phyloP scores from a whole-genome alignment of 1,140 invertebrate species.

The Penaeus japonicus region DNA sequence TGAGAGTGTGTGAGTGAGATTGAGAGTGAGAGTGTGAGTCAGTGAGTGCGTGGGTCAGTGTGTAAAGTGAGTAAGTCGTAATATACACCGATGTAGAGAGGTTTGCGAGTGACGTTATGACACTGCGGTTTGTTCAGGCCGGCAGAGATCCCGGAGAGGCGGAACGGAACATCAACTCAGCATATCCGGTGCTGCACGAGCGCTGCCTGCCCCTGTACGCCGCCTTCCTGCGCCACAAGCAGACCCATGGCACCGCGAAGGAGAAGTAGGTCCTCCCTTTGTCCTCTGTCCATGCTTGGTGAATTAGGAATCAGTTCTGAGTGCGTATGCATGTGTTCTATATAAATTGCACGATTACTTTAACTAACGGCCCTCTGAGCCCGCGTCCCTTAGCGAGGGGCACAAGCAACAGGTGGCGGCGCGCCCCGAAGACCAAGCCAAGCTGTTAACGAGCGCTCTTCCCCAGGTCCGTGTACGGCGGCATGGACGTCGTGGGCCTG shows the following conservation, averaged over 20 bases:
- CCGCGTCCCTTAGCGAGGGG: too few species aligned
- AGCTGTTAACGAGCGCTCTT: background rate
- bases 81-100: too few species aligned
- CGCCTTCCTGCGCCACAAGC: conserved; percentile 64
- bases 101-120: too few species aligned
- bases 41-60: too few species aligned
- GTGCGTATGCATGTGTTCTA: too few species aligned
- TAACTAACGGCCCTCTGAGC: conserved; percentile 62
- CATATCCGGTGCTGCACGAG: conserved; percentile 67
- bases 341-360: too few species aligned
- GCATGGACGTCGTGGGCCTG: conserved; percentile 66
- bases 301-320: background rate
- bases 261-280: conserved; percentile 69
- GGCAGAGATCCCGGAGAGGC: conserved; percentile 47
- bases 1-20: too few species aligned
- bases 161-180: conserved; percentile 66
- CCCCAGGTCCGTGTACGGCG: conserved; percentile 36
- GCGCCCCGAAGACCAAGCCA: background rate
- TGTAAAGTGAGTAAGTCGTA: too few species aligned
- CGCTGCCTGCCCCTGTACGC: conserved; percentile 64
- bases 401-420: too few species aligned
- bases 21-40: too few species aligned
- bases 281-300: background rate
- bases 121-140: background rate
- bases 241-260: conserved; percentile 66